Evolutionary conservation across 2,888 invertebrate genomes (phyloP).

Genomic region (Physocephala rufipes): DNA sequence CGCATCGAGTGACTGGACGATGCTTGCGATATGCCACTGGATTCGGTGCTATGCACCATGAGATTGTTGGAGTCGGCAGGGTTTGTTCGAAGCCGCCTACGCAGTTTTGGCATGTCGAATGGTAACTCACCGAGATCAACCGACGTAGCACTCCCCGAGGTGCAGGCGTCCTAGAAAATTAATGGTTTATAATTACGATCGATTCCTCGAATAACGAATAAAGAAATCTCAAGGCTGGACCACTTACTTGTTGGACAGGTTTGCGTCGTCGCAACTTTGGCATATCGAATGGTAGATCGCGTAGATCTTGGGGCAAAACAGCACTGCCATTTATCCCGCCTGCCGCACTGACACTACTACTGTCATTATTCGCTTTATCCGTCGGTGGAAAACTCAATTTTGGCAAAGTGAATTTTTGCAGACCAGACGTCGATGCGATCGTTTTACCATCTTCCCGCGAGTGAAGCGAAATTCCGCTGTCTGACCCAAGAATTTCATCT

Average conservation of each 20-base stretch:
- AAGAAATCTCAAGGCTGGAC: no score
- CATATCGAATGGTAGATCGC: conserved; percentile 89
- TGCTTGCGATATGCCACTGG: conserved; percentile 79
- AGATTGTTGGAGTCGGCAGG: conserved; percentile 61
- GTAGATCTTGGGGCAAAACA: conserved; percentile 74
- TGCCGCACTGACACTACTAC: conserved; percentile 53
- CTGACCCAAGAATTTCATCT: conserved; percentile 84
- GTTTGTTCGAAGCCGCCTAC: conserved; percentile 76
- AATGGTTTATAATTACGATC: no score
- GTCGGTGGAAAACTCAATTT: conserved; percentile 68
- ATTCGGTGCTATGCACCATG: conserved; percentile 71
- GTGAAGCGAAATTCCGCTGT: conserved; percentile 88
- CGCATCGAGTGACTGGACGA: conserved; percentile 84
- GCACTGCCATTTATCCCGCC: conserved; percentile 54
- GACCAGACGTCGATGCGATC: conserved; percentile 63
- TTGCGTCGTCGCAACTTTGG: conserved; percentile 81
- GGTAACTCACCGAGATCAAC: conserved; percentile 85
- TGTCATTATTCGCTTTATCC: conserved; percentile 59
- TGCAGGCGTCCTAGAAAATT: conserved; percentile 67
- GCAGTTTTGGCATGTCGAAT: conserved; percentile 90
- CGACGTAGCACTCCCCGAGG: conserved; percentile 76
- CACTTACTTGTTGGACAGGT: conserved; percentile 70
- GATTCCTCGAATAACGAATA: not conserved
- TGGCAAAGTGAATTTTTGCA: conserved; percentile 70
- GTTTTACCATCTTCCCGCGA: conserved; percentile 80